Evolutionary conservation across 2,113 vertebrate species (phyloP).

Genomic region (Macquaria australasica): DNA sequence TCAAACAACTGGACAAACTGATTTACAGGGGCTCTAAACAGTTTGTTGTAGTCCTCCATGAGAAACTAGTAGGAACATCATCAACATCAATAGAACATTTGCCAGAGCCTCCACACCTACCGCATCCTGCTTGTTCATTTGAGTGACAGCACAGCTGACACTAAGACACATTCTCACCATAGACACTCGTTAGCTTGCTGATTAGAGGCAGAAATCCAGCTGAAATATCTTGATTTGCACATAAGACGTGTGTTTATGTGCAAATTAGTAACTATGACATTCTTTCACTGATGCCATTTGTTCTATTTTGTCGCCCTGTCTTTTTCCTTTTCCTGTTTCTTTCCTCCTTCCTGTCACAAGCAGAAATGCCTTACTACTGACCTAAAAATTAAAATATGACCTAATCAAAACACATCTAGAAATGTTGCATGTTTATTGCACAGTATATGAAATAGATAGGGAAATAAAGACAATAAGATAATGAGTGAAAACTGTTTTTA

Average conservation of each 20-base stretch:
- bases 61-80: neutral
- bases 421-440: neutral
- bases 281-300: neutral
- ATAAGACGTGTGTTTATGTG: neutral
- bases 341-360: neutral
- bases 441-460: neutral
- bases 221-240: constrained; percentile 4
- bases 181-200: neutral
- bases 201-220: neutral
- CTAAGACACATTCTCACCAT: neutral
- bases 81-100: neutral
- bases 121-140: neutral
- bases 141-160: constrained; percentile 5
- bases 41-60: neutral
- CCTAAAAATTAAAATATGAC: neutral
- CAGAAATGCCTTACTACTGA: neutral
- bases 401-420: neutral
- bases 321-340: neutral
- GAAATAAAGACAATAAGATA: neutral
- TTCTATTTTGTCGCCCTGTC: neutral
- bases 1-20: too few species aligned
- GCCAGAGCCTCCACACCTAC: neutral
- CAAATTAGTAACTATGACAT: constrained; percentile 13
- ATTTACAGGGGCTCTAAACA: neutral
- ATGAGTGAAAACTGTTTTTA: neutral